Percentiles rank a stretch among this genome's conserved stretches.
phyloP scores from a whole-genome alignment of 2,113 vertebrate genomes.

The Vireo altiloquus region DNA sequence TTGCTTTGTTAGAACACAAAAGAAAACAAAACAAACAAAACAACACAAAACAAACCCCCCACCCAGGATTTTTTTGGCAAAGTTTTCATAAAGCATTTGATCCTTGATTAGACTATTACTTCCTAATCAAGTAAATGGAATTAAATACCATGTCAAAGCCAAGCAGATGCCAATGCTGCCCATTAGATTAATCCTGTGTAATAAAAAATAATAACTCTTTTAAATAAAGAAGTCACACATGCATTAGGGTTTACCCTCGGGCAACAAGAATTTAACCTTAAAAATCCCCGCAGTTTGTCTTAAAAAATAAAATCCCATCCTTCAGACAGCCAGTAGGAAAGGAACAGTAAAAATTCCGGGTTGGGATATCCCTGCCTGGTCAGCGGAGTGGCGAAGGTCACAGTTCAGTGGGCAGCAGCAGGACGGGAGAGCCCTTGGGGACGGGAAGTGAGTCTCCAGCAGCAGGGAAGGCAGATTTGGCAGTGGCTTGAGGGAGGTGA shows the following conservation, averaged over 20 bases:
- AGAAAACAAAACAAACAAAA: not conserved
- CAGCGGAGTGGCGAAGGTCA: not conserved
- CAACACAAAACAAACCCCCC: not conserved
- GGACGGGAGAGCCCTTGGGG: not conserved
- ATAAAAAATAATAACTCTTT: not conserved
- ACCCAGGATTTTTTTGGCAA: slow-evolving; percentile 1
- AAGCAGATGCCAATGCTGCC: not conserved
- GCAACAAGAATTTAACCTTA: slow-evolving; percentile 15
- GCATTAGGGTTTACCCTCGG: not conserved
- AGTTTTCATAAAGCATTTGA: slow-evolving; percentile 24
- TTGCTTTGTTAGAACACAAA: not conserved
- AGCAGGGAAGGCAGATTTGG: not conserved
- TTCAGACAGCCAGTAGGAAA: slow-evolving; percentile 21
- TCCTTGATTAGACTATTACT: not conserved
- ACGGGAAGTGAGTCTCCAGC: not conserved
- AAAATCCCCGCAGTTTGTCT: not conserved
- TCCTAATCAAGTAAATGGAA: not conserved
- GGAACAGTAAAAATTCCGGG: not conserved
- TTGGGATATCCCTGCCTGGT: slow-evolving; percentile 27
- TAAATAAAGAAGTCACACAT: not conserved
- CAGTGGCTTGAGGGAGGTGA: not conserved
- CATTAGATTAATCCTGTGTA: not conserved
- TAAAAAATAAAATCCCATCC: slow-evolving; percentile 20
- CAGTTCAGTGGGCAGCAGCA: not conserved
- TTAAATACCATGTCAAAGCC: slow-evolving; percentile 4